Evolutionary conservation across 2,113 vertebrate species (phyloP).

Genomic region (Plectropomus leopardus): DNA sequence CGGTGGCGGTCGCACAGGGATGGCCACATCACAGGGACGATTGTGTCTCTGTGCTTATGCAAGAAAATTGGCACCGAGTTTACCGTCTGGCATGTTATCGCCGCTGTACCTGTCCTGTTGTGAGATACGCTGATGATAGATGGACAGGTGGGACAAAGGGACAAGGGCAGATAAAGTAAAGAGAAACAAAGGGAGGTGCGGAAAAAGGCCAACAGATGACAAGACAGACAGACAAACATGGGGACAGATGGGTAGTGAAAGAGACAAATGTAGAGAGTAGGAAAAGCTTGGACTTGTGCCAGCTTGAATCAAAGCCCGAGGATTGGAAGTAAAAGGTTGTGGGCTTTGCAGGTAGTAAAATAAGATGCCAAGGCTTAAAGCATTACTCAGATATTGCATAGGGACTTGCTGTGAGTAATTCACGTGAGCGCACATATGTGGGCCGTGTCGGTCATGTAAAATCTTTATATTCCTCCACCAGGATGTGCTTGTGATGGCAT

Average conservation of each 20-base stretch:
- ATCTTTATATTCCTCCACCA: slow-evolving; percentile 29
- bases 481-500: slow-evolving; percentile 33
- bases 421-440: slow-evolving; percentile 47
- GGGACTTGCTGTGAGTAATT: background rate
- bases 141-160: slow-evolving; percentile 41
- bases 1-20: background rate
- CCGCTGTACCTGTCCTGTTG: slow-evolving; percentile 14
- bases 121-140: slow-evolving; percentile 29
- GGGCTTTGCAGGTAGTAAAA: slow-evolving; percentile 78
- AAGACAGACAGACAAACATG: slow-evolving; percentile 33
- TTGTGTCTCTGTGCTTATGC: slow-evolving; percentile 41
- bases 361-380: slow-evolving; percentile 74
- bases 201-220: slow-evolving; percentile 35
- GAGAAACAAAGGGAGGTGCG: slow-evolving; percentile 25
- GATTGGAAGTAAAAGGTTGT: slow-evolving; percentile 77
- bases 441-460: slow-evolving; percentile 9
- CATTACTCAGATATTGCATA: slow-evolving; percentile 58
- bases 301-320: slow-evolving; percentile 62
- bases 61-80: background rate
- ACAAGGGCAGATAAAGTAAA: slow-evolving; percentile 36
- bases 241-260: slow-evolving; percentile 67
- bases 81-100: slow-evolving; percentile 2
- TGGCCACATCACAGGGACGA: slow-evolving; percentile 5
- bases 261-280: slow-evolving; percentile 38
- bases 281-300: slow-evolving; percentile 53